Evolutionary conservation across 2,797 vertebrate genomes (phyloP).

Genomic region (Macropus fuliginosus): DNA sequence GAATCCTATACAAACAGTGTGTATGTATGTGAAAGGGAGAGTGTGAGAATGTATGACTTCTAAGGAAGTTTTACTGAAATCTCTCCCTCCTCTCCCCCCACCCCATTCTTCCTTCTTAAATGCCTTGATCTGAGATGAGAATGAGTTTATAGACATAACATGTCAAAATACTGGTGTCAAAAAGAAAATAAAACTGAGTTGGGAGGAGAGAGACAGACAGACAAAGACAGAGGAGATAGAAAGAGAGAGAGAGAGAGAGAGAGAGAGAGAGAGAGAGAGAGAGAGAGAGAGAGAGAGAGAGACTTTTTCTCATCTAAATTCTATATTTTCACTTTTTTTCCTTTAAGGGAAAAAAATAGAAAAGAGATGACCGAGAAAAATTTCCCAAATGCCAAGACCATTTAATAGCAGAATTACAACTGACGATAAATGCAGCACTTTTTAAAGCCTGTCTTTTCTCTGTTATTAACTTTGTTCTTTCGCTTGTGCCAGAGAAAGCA

Average conservation of each 20-base stretch:
- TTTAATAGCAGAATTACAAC: constrained; percentile 85
- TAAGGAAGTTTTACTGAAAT: constrained; percentile 28
- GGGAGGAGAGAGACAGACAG: neutral
- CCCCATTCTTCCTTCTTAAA: neutral
- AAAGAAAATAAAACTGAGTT: neutral
- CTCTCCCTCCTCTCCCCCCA: neutral
- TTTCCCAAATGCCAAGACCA: constrained; percentile 81
- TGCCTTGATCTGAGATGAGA: neutral
- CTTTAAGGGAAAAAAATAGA: constrained; percentile 66
- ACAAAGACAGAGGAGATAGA: neutral
- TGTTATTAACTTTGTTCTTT: constrained; percentile 85
- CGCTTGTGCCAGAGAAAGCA: constrained; percentile 81
- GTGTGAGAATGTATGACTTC: constrained; percentile 8
- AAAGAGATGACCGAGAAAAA: constrained; percentile 75
- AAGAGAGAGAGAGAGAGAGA: constrained; percentile 41
- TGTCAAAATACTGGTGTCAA: neutral
- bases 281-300: neutral
- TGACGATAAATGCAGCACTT: constrained; percentile 78
- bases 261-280: neutral
- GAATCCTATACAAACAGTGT: constrained; percentile 53
- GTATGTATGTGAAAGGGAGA: neutral
- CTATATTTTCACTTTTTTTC: constrained; percentile 66
- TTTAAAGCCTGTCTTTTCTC: constrained; percentile 81
- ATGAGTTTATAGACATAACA: neutral
- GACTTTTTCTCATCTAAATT: constrained; percentile 72